Conservation (phyloP, 2,113 vertebrate genomes). For the Camelus dromedarius region DNA sequence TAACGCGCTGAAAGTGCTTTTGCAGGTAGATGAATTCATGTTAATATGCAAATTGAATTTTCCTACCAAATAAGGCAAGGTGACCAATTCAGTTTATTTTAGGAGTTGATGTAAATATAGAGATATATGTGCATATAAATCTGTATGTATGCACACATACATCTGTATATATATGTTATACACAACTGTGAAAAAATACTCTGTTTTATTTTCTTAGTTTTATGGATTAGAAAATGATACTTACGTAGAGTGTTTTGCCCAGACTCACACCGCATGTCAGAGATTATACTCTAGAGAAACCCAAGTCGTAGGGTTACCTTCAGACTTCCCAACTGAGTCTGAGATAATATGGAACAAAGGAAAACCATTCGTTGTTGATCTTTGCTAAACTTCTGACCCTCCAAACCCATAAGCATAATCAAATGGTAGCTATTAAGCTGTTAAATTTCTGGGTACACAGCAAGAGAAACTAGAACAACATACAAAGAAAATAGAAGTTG, state of each 20-base stretch:
- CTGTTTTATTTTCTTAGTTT: neutral
- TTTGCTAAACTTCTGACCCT: neutral
- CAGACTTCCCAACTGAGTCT: neutral
- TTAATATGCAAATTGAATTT: slow-evolving; percentile 21
- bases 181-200: neutral
- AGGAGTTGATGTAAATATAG: neutral
- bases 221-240: neutral
- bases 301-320: neutral
- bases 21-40: neutral
- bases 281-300: neutral
- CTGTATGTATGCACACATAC: neutral
- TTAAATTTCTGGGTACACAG: neutral
- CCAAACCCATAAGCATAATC: neutral
- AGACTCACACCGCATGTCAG: neutral
- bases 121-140: neutral
- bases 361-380: neutral
- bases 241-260: neutral
- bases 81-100: neutral
- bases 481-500: neutral
- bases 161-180: neutral
- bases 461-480: neutral
- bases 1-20: neutral
- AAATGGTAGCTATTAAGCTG: neutral
- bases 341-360: neutral
- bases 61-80: neutral